phyloP scores from a whole-genome alignment of 2,888 invertebrate genomes.

The Hololepta plana region DNA sequence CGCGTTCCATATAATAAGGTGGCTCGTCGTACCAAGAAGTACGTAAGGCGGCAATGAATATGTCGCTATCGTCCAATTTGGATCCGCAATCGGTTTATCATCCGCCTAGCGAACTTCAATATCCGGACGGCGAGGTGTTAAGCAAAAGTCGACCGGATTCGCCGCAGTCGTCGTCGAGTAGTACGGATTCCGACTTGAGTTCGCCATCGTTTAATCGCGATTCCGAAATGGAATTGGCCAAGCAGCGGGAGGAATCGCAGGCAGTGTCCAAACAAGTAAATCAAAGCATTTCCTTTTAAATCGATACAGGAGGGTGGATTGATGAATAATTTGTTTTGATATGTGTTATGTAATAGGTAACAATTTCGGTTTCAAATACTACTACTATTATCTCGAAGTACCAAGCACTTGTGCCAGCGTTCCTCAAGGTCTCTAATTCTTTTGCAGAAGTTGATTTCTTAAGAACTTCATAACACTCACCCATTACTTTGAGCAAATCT shows the following conservation, averaged over 20 bases:
- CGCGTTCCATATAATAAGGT: conserved; percentile 15
- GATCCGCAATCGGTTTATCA: conserved; percentile 68
- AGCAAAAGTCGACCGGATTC: conserved; percentile 43
- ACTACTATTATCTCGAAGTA: no score
- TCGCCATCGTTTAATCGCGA: conserved; percentile 53
- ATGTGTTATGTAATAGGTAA: no score
- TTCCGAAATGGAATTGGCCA: conserved; percentile 42
- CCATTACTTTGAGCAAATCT: no score
- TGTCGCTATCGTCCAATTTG: conserved; percentile 56
- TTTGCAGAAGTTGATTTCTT: no score
- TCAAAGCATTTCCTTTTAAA: no score
- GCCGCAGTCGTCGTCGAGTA: conserved; percentile 46
- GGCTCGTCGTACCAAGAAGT: conserved; percentile 29
- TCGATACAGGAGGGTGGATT: no score
- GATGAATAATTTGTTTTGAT: no score
- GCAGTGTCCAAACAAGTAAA: conserved; percentile 6
- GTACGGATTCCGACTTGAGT: conserved; percentile 50
- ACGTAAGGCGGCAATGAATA: conserved; percentile 31
- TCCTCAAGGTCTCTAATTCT: no score
- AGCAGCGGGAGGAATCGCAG: conserved; percentile 9
- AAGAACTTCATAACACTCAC: no score
- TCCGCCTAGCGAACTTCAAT: conserved; percentile 78
- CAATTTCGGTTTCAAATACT: no score
- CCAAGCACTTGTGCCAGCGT: no score
- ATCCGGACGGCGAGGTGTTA: conserved; percentile 46